phyloP scores from a whole-genome alignment of 2,888 invertebrate genomes.

The Mellilla xanthometata region DNA sequence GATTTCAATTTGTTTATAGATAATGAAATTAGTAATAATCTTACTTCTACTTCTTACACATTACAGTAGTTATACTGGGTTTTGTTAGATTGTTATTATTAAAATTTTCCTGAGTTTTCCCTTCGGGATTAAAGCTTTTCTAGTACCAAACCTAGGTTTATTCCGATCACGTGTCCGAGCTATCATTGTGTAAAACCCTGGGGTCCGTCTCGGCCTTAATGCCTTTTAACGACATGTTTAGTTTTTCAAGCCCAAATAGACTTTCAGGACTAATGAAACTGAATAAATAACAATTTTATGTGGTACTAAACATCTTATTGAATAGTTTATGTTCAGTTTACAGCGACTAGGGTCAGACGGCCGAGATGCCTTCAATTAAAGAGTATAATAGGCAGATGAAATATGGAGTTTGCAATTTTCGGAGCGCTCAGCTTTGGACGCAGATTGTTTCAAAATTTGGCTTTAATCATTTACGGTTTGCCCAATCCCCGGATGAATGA shows the following conservation, averaged over 20 bases:
- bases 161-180: slow-evolving; percentile 3
- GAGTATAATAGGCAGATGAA: not conserved
- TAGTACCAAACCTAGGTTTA: not conserved
- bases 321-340: slow-evolving; percentile 9
- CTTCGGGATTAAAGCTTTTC: too few species aligned
- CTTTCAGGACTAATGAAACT: slow-evolving; percentile 3
- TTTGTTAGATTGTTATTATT: too few species aligned
- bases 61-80: too few species aligned
- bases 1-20: too few species aligned
- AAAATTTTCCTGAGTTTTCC: too few species aligned
- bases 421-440: slow-evolving; percentile 4
- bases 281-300: slow-evolving; percentile 7
- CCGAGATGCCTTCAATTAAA: not conserved
- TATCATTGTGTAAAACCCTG: slow-evolving; percentile 3
- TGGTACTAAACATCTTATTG: slow-evolving; percentile 5
- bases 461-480: slow-evolving; percentile 40
- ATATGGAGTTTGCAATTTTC: slow-evolving; percentile 5
- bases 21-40: too few species aligned
- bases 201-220: slow-evolving; percentile 9
- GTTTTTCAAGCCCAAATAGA: not conserved
- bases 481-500: slow-evolving; percentile 44
- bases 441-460: slow-evolving; percentile 48
- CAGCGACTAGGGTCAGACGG: slow-evolving; percentile 3
- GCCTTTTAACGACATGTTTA: slow-evolving; percentile 7
- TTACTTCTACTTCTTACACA: too few species aligned